These are phyloP conservation scores for Arenaria interpres DNA, from an alignment of 2,113 vertebrate genomes.

Conservation along the genomic window DNA sequence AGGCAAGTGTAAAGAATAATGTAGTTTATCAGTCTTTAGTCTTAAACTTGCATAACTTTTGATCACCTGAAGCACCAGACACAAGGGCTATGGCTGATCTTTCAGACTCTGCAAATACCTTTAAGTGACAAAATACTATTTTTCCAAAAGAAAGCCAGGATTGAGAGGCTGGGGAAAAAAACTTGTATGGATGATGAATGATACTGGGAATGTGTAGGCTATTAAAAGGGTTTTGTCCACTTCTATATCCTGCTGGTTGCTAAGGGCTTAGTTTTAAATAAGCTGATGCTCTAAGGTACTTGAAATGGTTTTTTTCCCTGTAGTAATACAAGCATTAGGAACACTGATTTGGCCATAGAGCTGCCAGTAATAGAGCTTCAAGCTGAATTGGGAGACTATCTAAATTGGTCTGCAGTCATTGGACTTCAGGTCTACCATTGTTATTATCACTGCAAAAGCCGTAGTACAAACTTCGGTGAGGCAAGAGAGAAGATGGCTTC, in stretches of 20 bases:
- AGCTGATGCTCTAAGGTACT: not conserved
- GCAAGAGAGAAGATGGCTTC: not conserved
- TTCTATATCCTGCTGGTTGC: not conserved
- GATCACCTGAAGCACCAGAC: not conserved
- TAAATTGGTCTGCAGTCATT: not conserved
- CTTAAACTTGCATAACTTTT: not conserved
- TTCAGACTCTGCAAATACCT: not conserved
- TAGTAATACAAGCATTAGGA: not conserved
- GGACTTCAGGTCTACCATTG: not conserved
- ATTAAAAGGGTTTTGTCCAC: not conserved
- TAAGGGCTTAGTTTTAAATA: not conserved
- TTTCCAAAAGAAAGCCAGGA: not conserved
- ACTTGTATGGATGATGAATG: not conserved
- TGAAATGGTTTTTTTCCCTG: not conserved
- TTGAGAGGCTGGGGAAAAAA: not conserved
- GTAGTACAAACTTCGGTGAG: not conserved
- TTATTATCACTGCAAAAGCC: not conserved
- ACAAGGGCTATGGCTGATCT: not conserved
- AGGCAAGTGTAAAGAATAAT: not conserved
- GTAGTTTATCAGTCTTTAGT: not conserved
- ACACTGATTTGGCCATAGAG: not conserved
- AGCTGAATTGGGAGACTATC: not conserved
- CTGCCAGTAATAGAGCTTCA: not conserved
- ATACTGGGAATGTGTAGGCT: not conserved
- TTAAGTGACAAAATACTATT: not conserved